phyloP scores from a whole-genome alignment of 2,797 vertebrate genomes.

The Alexandromys oeconomus region DNA sequence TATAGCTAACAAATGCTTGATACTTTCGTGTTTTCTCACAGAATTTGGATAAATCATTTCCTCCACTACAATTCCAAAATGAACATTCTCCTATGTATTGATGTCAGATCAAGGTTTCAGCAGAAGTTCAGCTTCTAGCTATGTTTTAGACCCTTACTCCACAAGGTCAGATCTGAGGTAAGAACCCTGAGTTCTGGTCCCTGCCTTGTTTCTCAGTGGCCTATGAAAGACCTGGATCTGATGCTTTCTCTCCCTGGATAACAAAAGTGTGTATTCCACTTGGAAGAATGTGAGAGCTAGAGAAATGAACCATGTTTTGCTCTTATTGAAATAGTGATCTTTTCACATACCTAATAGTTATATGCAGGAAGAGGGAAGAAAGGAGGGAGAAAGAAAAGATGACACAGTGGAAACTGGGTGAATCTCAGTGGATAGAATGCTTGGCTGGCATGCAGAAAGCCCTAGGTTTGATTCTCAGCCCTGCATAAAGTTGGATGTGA shows the following conservation, averaged over 20 bases:
- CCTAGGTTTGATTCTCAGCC: not conserved
- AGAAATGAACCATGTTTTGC: not conserved
- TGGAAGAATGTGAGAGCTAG: not conserved
- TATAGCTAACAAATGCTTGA: not conserved
- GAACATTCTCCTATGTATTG: not conserved
- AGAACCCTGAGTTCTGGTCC: not conserved
- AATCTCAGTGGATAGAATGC: not conserved
- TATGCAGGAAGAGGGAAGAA: not conserved
- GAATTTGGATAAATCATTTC: conserved; percentile 9
- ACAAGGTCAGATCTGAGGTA: not conserved
- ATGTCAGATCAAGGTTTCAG: not conserved
- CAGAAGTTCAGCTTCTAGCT: not conserved
- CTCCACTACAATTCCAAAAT: not conserved
- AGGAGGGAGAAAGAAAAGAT: not conserved
- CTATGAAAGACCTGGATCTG: not conserved
- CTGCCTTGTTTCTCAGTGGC: not conserved
- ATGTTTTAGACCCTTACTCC: not conserved
- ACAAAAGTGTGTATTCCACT: not conserved
- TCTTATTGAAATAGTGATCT: not conserved
- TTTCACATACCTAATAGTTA: not conserved
- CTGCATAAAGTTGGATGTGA: no score
- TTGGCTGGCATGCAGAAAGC: not conserved
- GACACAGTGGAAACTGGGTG: not conserved
- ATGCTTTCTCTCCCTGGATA: not conserved
- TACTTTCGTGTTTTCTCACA: not conserved